phyloP scores from a whole-genome alignment of 1,140 invertebrate species.

The Bombus cullumanus region DNA sequence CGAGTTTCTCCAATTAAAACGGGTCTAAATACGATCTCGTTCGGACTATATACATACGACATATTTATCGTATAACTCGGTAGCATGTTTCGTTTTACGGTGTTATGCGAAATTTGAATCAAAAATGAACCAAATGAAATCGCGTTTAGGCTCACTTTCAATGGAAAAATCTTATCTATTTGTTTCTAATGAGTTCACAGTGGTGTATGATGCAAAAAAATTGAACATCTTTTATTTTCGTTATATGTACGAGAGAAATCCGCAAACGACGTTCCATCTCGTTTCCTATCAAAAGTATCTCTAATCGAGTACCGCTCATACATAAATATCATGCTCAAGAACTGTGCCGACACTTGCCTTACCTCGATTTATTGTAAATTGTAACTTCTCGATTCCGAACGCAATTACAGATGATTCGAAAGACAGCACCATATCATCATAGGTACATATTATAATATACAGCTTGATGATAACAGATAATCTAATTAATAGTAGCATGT shows the following conservation, averaged over 20 bases:
- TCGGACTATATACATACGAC: too few species aligned
- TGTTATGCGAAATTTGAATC: too few species aligned
- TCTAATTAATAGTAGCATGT: conserved; percentile 3
- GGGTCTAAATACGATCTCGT: too few species aligned
- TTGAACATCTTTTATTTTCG: background rate
- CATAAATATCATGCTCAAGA: background rate
- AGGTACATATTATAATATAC: background rate
- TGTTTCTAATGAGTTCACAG: too few species aligned
- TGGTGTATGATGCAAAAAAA: background rate
- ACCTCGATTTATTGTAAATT: background rate
- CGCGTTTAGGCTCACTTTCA: too few species aligned
- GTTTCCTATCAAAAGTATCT: background rate
- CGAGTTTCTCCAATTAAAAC: too few species aligned
- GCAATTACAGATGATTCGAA: background rate
- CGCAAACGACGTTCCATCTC: background rate
- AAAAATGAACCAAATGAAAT: too few species aligned
- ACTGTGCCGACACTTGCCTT: background rate
- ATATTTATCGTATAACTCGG: too few species aligned
- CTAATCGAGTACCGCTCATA: background rate
- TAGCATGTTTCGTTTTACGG: too few species aligned
- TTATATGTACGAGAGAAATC: background rate
- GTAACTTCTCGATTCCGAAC: background rate
- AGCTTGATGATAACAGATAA: background rate
- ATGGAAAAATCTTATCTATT: too few species aligned
- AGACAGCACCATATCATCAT: background rate